Base-by-base conservation (phyloP, 2,797 vertebrate species). In the Sciaenops ocellatus region DNA sequence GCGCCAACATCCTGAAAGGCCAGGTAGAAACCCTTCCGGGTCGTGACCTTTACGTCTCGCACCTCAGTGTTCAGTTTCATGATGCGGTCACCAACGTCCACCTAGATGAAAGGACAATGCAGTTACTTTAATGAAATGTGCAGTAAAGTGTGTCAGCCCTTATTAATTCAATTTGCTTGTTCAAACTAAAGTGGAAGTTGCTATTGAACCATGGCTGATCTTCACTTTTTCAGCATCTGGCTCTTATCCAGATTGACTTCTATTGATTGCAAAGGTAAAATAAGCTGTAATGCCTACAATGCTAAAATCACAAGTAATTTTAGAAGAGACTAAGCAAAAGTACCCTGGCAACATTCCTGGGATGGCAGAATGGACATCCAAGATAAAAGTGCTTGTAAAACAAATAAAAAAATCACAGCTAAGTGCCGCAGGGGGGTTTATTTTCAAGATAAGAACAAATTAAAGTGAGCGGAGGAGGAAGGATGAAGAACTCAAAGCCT, bases 11-110 rank as follows among this genome's bases (percentile, higher is more conserved):
- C 98, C 95, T 99, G 98, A 84, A 99, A 99, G 66, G 98, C 98
- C 95, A 99, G 88, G 88, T 99, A 99, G 95, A 99, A 99, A 15
- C 98, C 98, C 47, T 99, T 99, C 86, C 96, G 96, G 75, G 96
- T 97, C 38, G 97, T 87, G 0, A 98, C 97, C 0, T 97, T 97
- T 3, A 99, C 98, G 16, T 98, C 98, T 76, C 98, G 95, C 64
- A 99, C 96, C 92, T 99, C 98, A 0, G 98, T 99, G 82, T 99
- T 99, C 73, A 99, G 94, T 87, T 99, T 99, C 98, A 99, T 99
- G 92, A 99, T 98, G 83, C 98, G 94, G 91, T 99, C 98, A 0
- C 98, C 98, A 17, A 99, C 98, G 89, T 99, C 98, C 93, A 99
- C 98, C 93, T 94, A 69, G n/a, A 47, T 3, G 50, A 16, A 60